phyloP scores from a whole-genome alignment of 2,113 vertebrate species.

The Spea bombifrons region DNA sequence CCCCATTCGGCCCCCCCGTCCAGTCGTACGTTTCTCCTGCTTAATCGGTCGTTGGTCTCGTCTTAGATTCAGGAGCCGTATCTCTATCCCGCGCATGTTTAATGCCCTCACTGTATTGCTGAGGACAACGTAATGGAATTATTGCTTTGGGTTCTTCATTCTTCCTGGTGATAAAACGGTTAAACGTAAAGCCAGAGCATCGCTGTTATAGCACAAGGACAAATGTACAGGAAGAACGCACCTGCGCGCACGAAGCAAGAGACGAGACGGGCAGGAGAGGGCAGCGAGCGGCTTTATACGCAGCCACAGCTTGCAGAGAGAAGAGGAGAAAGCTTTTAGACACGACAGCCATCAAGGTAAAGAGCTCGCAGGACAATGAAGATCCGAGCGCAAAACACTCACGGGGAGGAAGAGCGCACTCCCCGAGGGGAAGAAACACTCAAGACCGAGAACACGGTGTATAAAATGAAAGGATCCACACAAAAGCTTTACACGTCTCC shows the following conservation, averaged over 20 bases:
- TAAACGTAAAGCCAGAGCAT: no score
- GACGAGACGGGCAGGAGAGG: neutral
- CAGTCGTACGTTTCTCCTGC: no score
- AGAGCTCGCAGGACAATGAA: neutral
- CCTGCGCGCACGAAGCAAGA: neutral
- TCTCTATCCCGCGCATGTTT: no score
- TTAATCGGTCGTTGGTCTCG: no score
- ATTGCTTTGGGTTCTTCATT: no score
- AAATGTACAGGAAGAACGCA: no score
- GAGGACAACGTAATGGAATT: no score
- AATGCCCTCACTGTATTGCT: no score
- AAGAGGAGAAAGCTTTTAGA: slow-evolving; percentile 26
- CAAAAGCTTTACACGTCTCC: neutral
- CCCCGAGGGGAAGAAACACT: neutral
- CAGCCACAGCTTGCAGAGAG: slow-evolving; percentile 1
- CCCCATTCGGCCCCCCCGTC: no score
- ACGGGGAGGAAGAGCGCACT: no score
- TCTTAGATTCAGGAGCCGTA: no score
- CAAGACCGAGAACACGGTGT: neutral
- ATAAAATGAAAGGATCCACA: neutral
- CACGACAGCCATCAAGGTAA: neutral
- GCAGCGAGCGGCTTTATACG: neutral
- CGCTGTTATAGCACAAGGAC: neutral
- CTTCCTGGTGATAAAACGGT: no score
- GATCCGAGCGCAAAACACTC: neutral